These are phyloP conservation scores for Amphimallon solstitiale DNA, from an alignment of 2,888 invertebrate species.

Conservation along the genomic window DNA sequence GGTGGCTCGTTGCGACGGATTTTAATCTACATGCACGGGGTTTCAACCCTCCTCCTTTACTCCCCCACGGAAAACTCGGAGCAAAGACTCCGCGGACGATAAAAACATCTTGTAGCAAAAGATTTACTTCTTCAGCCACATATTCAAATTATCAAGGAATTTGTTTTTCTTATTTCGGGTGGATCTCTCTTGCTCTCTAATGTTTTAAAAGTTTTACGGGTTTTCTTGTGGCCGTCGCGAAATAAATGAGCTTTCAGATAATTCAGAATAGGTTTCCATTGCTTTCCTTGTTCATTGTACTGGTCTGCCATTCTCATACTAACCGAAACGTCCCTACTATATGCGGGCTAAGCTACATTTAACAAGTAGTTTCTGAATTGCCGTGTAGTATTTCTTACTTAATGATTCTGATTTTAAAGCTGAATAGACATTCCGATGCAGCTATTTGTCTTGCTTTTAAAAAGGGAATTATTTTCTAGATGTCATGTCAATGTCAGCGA, in stretches of 20 bases:
- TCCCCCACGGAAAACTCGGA: constrained; percentile 59
- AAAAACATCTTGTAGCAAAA: constrained; percentile 66
- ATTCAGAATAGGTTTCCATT: constrained; percentile 43
- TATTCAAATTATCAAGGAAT: constrained; percentile 67
- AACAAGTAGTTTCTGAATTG: constrained; percentile 25
- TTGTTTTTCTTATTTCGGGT: constrained; percentile 63
- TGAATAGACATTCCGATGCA: constrained; percentile 35
- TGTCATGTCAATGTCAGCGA: constrained; percentile 13
- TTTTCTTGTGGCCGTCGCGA: constrained; percentile 46
- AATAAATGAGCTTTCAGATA: constrained; percentile 52
- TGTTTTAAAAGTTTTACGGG: constrained; percentile 55
- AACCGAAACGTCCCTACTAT: constrained; percentile 34
- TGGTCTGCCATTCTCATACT: constrained; percentile 24
- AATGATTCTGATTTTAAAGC: constrained; percentile 31
- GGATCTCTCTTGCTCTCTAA: constrained; percentile 53
- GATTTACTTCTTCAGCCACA: constrained; percentile 65
- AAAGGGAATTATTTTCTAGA: constrained; percentile 13
- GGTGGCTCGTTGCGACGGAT: constrained; percentile 60
- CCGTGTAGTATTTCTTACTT: constrained; percentile 13
- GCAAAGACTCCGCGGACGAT: constrained; percentile 60
- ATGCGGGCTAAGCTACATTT: constrained; percentile 29
- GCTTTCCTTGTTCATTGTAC: constrained; percentile 38
- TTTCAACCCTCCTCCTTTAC: constrained; percentile 58
- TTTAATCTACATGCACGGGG: constrained; percentile 65
- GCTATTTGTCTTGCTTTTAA: constrained; percentile 32